Conservation (phyloP, 2,888 invertebrate species). For the Dryobota labecula region DNA sequence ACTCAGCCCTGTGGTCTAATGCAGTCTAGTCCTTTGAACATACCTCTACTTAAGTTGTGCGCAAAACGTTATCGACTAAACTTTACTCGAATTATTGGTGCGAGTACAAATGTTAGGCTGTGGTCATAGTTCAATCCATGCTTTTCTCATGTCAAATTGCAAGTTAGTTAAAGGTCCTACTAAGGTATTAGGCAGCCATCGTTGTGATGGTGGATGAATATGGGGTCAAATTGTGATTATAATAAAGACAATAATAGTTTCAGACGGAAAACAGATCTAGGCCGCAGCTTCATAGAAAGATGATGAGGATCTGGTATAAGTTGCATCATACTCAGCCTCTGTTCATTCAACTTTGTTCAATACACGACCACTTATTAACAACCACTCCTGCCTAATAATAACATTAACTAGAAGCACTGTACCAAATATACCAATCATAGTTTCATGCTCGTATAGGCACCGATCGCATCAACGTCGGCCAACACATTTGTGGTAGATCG, state of each 20-base stretch:
- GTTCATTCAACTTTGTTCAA: slow-evolving; percentile 1
- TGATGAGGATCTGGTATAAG: background rate
- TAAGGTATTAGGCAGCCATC: background rate
- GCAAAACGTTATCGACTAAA: slow-evolving; percentile 43
- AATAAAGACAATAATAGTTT: background rate
- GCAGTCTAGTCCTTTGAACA: slow-evolving; percentile 27
- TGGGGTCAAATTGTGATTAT: background rate
- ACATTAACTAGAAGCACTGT: slow-evolving; percentile 1
- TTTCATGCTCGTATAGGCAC: slow-evolving; percentile 9
- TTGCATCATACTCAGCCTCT: slow-evolving; percentile 20
- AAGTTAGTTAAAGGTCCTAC: background rate
- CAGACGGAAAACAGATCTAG: background rate
- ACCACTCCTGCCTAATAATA: background rate
- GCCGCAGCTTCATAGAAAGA: background rate
- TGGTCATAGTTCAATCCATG: slow-evolving; percentile 5
- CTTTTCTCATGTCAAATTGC: background rate
- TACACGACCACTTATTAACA: background rate
- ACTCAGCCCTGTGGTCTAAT: slow-evolving; percentile 7
- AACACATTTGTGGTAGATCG: slow-evolving; percentile 14
- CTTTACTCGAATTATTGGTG: slow-evolving; percentile 45
- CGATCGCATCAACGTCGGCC: slow-evolving; percentile 30
- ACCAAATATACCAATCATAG: slow-evolving; percentile 19
- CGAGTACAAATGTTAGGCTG: slow-evolving; percentile 26
- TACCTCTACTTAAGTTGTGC: slow-evolving; percentile 11
- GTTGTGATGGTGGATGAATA: background rate